Percentiles rank a stretch among this genome's conserved stretches.
These are phyloP conservation scores for Tribolium madens DNA, from an alignment of 1,140 invertebrate genomes.

Conservation along the genomic window DNA sequence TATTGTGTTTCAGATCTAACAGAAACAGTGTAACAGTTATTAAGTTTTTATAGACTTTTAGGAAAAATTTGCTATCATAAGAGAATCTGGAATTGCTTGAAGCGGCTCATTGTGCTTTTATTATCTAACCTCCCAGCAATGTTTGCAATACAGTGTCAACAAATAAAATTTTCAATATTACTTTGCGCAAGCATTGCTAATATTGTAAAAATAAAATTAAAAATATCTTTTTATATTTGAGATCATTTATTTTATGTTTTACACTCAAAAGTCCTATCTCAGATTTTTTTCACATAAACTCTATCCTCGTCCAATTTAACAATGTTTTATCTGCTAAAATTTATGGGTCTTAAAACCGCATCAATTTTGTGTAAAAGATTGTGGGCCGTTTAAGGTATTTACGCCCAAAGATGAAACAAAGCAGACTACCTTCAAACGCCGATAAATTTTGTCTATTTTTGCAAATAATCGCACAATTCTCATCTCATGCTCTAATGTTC, in stretches of 20 bases:
- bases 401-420: not conserved
- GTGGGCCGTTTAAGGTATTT: not conserved
- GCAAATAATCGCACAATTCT: not conserved
- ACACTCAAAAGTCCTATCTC: too few relatives aligned
- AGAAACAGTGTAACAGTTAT: not conserved
- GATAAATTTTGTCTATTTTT: not conserved
- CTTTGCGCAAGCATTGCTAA: not conserved
- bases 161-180: not conserved
- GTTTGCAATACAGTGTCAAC: not conserved
- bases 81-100: not conserved
- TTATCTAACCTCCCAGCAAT: not conserved
- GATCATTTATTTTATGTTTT: too few relatives aligned
- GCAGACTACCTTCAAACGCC: not conserved
- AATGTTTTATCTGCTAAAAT: not conserved
- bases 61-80: not conserved
- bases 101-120: not conserved
- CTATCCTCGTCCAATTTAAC: not conserved
- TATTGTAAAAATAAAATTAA: not conserved
- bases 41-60: not conserved
- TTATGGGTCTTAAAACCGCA: not conserved
- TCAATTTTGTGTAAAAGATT: not conserved
- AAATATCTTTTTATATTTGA: too few relatives aligned
- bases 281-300: too few relatives aligned
- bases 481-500: too few relatives aligned
- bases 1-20: not conserved